phyloP scores from a whole-genome alignment of 2,888 invertebrate species.

The Anodontia alba region DNA sequence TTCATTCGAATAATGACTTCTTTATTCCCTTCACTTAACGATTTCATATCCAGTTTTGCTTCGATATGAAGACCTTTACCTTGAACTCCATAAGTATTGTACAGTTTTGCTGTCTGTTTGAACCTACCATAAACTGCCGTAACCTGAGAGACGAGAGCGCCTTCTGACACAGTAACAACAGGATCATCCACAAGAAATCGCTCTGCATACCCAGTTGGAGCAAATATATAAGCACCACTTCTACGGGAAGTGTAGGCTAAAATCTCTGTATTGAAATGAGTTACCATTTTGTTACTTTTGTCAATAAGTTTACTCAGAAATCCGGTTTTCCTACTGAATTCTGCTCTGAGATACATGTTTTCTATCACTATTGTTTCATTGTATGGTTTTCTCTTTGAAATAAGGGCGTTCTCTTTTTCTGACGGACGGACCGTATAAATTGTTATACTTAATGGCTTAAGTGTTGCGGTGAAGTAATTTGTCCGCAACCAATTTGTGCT shows the following conservation, averaged over 20 bases:
- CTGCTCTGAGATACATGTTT: constrained; percentile 67
- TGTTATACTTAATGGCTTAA: constrained; percentile 1
- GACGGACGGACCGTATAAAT: constrained; percentile 46
- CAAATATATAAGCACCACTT: constrained; percentile 84
- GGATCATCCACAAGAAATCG: constrained; percentile 67
- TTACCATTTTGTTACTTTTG: constrained; percentile 90
- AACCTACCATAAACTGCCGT: constrained; percentile 88
- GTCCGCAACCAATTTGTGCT: background rate
- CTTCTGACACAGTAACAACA: constrained; percentile 93
- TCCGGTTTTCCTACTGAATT: constrained; percentile 69
- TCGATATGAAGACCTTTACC: constrained; percentile 70
- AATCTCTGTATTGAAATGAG: constrained; percentile 86
- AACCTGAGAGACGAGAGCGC: constrained; percentile 93
- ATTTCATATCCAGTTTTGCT: constrained; percentile 69
- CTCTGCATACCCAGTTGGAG: constrained; percentile 73
- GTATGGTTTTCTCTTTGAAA: constrained; percentile 11
- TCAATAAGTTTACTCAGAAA: constrained; percentile 90
- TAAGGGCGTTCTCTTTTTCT: constrained; percentile 45
- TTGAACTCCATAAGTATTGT: constrained; percentile 66
- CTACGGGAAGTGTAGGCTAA: constrained; percentile 92
- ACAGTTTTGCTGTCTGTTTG: constrained; percentile 67
- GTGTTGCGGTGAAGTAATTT: background rate
- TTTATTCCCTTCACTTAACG: constrained; percentile 63
- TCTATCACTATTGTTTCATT: constrained; percentile 59
- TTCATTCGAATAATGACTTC: constrained; percentile 81